Evolutionary conservation across 2,797 vertebrate genomes (phyloP), one percentile per base, ranked within the genome.

Genomic region (Enteromius afrohamiltoni): DNA sequence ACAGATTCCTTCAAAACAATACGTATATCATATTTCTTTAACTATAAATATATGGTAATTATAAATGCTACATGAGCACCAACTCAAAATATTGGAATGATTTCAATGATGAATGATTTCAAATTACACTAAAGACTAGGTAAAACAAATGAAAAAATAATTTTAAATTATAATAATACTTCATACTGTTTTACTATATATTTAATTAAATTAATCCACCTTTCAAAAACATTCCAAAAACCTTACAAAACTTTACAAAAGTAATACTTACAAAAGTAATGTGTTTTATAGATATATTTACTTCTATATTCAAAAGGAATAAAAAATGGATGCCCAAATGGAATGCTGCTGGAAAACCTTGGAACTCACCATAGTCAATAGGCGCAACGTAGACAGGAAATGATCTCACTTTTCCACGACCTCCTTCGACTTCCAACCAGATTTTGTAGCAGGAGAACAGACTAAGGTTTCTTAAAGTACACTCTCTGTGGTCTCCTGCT

Each of bases 401-500:
- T 70, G 97, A 98, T n/a, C 91, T 89, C 78, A 98, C 89, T 0
- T 91, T 94, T 42, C 95, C 95, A 37, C 94, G 87, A 0, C 65
- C 83, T 19, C 96, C 94, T 5, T 92, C 85, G 29, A 96, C 89
- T 74, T 96, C 96, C 77, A 99, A 86, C 98, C 98, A 99, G 91
- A 99, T 93, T 85, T 95, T 96, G 51, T 98, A 97, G 87, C 97
- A 98, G 83, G 93, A 96, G 0, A 93, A 82, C 71, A 96, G 93
- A 88, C 95, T 95, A 86, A 99, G 91, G 0, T 95, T 94, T 51
- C 92, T 90, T 88, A 98, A 95, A 6, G 91, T 92, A 88, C 97
- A 98, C 82, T 93, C 92, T 0, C 90, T 93, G 83, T 92, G 82
- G 89, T 92, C 75, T 91, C 90, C 77, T 51, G 86, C 86, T 89